A percentile compares a stretch with the other conserved stretches of the same genome.
These are phyloP conservation scores for Tenrec ecaudatus DNA, from an alignment of 2,113 vertebrate species.

Conservation along the genomic window DNA sequence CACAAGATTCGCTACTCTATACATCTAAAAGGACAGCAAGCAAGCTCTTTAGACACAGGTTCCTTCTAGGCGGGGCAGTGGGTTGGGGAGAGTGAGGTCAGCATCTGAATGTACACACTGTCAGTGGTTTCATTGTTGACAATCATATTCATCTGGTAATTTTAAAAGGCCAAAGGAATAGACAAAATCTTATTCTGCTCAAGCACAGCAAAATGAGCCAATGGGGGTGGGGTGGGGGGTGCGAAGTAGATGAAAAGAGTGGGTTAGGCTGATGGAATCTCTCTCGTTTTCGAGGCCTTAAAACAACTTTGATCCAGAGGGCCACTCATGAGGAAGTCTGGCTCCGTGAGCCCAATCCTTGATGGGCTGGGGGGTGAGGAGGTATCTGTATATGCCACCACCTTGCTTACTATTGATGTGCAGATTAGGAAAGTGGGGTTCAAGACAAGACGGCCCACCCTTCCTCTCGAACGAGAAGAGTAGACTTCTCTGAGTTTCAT, in stretches of 20 bases:
- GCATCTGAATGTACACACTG: background rate
- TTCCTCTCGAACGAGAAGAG: slow-evolving; percentile 37
- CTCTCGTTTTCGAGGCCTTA: background rate
- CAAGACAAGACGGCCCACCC: background rate
- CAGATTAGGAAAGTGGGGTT: background rate
- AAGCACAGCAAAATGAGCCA: background rate
- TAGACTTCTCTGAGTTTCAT: slow-evolving; percentile 34
- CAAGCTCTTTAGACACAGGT: background rate
- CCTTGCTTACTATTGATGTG: too few relatives aligned
- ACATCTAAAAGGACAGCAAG: background rate
- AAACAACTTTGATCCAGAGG: background rate
- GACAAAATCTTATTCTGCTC: background rate
- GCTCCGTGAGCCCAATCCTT: background rate
- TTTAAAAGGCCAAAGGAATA: background rate
- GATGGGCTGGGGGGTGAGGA: background rate
- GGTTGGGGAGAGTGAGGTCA: background rate
- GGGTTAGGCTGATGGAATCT: too few relatives aligned
- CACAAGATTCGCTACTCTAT: background rate
- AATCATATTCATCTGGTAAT: background rate
- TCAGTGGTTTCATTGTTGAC: background rate
- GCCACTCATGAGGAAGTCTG: background rate
- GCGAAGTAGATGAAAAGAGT: background rate
- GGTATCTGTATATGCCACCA: slow-evolving; percentile 24
- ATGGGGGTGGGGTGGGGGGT: too few relatives aligned
- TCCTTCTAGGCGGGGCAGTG: background rate